These are phyloP conservation scores for Sphenopsis melanotis DNA, from an alignment of 2,797 vertebrate species.

Conservation along the genomic window DNA sequence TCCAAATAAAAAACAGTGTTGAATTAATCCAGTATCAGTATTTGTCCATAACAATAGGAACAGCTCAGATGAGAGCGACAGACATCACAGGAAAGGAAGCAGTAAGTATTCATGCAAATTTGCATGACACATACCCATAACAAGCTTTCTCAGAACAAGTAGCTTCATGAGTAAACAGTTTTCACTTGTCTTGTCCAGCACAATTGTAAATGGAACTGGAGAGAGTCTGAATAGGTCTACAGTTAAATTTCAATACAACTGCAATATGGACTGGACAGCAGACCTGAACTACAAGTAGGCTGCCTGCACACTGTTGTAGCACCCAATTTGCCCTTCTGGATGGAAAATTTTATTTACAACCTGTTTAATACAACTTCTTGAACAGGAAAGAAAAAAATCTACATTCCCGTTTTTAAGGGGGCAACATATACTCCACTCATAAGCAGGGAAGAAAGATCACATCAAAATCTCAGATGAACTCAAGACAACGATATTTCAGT, in stretches of 20 bases:
- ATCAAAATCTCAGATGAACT: neutral
- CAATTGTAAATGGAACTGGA: neutral
- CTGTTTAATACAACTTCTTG: neutral
- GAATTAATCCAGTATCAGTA: neutral
- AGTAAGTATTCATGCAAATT: neutral
- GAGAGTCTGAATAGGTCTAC: neutral
- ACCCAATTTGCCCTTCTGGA: neutral
- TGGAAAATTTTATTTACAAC: neutral
- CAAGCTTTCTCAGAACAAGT: neutral
- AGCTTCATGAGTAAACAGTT: neutral
- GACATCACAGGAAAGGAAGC: neutral
- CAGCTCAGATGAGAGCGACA: neutral
- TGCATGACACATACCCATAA: neutral
- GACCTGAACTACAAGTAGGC: neutral
- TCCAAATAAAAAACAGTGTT: neutral
- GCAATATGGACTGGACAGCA: neutral
- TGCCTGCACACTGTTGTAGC: neutral
- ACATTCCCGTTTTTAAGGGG: neutral
- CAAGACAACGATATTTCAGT: neutral
- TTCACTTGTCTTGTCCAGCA: neutral
- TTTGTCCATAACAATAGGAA: neutral
- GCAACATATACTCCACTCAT: neutral
- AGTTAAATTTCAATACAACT: neutral
- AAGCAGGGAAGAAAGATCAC: neutral
- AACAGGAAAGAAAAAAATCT: neutral